Evolutionary conservation across 2,113 vertebrate genomes (phyloP), one percentile per base, ranked within the genome.

Genomic region (Acanthochromis polyacanthus): DNA sequence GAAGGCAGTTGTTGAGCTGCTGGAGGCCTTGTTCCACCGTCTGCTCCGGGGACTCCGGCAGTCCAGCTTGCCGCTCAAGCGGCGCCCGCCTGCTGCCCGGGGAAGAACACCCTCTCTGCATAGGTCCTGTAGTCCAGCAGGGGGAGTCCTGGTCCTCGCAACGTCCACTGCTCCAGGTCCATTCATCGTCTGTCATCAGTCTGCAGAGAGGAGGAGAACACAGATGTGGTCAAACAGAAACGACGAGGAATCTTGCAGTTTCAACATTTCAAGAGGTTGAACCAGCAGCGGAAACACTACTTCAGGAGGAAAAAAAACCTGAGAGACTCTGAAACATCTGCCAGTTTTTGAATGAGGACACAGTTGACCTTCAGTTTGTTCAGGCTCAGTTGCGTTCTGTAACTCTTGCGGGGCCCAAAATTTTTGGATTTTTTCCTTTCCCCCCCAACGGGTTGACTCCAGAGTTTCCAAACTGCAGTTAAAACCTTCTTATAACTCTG

Each of bases 131-230:
- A 97, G 88, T 98, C 96, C 82, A 97, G 92, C 80, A 97, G 95
- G 0, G 97, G 97, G 51, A 97, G 96, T 1, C 96, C 96, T 0
- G 95, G 96, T 59, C 95, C 95, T 15, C 96, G n/a, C 96, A 0
- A 97, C 95, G 7, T 98, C n/a, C 96, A 30, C 96, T 96, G 81
- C 95, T 97, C n/a, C 55, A 97, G 93, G 80, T 98, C 97, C 70
- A 95, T n/a, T 96, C 96, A 98, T 98, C 93, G n/a, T 98, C 97
- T 0, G 96, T 98, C 97, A 98, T 97, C 56, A 98, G 84, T 97
- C 96, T 98, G 45, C 5, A 71, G 43, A n/a, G 56, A 48, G 25
- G 46, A n/a, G 16, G 30, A 0, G 40, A 51, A 48, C 46, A 17
- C 3, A 17, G 16, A 48, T 12, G 10, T 45, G 11, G 30, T 30